Evolutionary conservation across 2,888 invertebrate species (phyloP).

Genomic region (Pristionchus exspectatus): DNA sequence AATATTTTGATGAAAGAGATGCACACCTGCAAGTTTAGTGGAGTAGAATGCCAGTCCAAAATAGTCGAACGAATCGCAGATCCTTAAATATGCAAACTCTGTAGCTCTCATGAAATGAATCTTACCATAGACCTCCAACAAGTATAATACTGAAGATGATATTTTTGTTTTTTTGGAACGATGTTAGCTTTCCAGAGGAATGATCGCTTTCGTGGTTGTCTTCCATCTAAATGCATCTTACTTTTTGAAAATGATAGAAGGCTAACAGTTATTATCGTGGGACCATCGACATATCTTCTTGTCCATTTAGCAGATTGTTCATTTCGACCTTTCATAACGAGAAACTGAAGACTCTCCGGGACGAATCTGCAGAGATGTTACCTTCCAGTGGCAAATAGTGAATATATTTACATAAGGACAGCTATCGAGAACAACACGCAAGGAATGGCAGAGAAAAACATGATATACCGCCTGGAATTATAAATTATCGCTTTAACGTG

Average conservation of each 20-base stretch:
- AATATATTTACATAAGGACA: slow-evolving; percentile 7
- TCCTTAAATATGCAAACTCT: slow-evolving; percentile 57
- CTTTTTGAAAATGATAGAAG: not conserved
- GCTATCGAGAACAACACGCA: slow-evolving; percentile 4
- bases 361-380: not conserved
- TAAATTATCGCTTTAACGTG: not conserved
- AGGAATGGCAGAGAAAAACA: slow-evolving; percentile 31
- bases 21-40: slow-evolving; percentile 67
- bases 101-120: not conserved
- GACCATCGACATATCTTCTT: not conserved
- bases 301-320: slow-evolving; percentile 28
- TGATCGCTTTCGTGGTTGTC: not conserved
- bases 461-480: not conserved
- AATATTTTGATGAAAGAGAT: not conserved
- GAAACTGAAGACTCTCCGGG: slow-evolving; percentile 49
- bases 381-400: not conserved
- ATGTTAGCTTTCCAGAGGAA: not conserved
- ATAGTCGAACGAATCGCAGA: slow-evolving; percentile 72
- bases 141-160: not conserved
- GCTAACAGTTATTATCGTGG: not conserved
- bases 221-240: not conserved
- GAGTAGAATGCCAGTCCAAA: slow-evolving; percentile 75
- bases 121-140: not conserved
- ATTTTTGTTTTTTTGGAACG: slow-evolving; percentile 20
- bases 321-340: not conserved